Evolutionary conservation across 2,888 invertebrate species (phyloP).

Genomic region (Eristalinus sepulchralis): DNA sequence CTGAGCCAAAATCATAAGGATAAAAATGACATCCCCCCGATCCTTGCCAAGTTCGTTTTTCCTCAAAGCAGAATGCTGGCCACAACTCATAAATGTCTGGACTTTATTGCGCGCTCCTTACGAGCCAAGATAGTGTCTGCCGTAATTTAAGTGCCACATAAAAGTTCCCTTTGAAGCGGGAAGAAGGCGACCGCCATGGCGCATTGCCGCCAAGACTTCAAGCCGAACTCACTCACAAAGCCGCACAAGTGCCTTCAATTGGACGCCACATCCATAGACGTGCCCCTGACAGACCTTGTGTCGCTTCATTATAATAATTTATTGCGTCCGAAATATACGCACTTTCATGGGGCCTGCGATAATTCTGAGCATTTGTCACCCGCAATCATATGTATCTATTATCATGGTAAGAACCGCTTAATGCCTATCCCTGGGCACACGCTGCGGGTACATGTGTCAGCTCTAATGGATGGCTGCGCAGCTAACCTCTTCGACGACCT

Average conservation of each 20-base stretch:
- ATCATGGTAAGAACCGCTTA: conserved; percentile 34
- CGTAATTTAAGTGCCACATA: not conserved
- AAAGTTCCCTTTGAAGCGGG: not conserved
- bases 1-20: not conserved
- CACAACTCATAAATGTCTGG: not conserved
- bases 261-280: conserved; percentile 8
- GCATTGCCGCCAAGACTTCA: not conserved
- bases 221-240: not conserved
- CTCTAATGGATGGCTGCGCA: conserved; percentile 26
- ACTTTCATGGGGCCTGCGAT: conserved; percentile 20
- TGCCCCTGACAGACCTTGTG: conserved; percentile 11
- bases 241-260: not conserved
- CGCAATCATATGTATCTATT: conserved; percentile 34
- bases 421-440: conserved; percentile 5
- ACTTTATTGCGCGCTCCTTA: not conserved
- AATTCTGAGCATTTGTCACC: conserved; percentile 60
- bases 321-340: conserved; percentile 30
- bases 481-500: not conserved
- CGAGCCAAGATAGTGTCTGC: not conserved
- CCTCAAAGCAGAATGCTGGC: not conserved
- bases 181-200: not conserved
- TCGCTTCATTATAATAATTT: conserved; percentile 48
- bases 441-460: conserved; percentile 20
- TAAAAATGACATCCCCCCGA: not conserved
- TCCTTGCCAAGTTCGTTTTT: not conserved